Evolutionary conservation across 2,888 invertebrate genomes (phyloP), one percentile per base, ranked within the genome.

Genomic region (Hypsopygia costalis): DNA sequence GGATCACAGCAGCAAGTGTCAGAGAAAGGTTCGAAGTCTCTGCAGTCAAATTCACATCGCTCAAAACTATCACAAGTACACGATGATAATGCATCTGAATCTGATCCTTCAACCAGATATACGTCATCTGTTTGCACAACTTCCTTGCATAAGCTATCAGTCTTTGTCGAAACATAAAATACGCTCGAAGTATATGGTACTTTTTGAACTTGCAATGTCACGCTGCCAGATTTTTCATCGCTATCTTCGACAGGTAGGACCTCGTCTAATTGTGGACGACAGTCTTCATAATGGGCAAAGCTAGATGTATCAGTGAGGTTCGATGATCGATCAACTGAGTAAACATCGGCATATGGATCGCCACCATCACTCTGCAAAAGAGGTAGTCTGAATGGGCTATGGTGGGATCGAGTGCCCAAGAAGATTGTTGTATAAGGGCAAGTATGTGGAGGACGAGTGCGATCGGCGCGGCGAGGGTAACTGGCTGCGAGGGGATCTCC

Each of bases 1-100:
- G 89, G 88, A 51, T 89, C 89, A 49, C 89, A 89, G 69, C 91
- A 91, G 63, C 91, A 91, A 41, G 91, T 91, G 52, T 91, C 91
- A 43, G 91, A 91, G 58, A 91, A 85, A 27, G 91, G 91, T 55
- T 91, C 91, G 57, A 91, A 91, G 57, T 90, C 89, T 58, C 81
- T 80, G 62, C 90, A 90, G 51, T 89, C 90, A 61, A 91, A 91
- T 52, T 90, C 89, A 55, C 91, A 90, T 52, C 90, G 79, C 58
- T 90, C 90, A 49, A 89, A 90, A 55, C 89, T 90, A 52, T 88
- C 89, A 57, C 89, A 89, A 16, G 88, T 87, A 49, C 89, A 89
- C n/a, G 89, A 86, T n/a, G 89, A 89, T 37, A 89, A 51, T n/a
- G 83, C 87, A 59, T 89, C 89, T n/a, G 88, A 87, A 41, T 85